Conservation (phyloP, 2,888 invertebrate species). For the Acrocera orbiculus region DNA sequence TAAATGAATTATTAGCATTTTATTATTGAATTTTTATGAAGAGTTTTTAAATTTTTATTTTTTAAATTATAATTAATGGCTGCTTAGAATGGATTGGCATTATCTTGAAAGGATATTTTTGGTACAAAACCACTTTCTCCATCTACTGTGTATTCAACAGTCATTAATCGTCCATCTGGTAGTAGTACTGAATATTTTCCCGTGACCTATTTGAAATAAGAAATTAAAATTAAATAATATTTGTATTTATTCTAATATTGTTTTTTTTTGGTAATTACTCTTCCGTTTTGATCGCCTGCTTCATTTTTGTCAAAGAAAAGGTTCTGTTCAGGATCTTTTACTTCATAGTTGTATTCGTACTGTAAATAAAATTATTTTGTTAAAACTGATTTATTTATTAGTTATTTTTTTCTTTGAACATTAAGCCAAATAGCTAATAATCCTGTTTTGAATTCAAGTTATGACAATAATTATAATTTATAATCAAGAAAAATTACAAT, state of each 20-base stretch:
- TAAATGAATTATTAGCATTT: too few relatives aligned
- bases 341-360: constrained; percentile 59
- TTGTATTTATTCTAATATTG: neutral
- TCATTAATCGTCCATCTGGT: constrained; percentile 55
- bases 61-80: neutral
- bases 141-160: constrained; percentile 52
- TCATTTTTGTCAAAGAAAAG: constrained; percentile 53
- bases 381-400: too few relatives aligned
- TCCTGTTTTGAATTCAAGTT: too few relatives aligned
- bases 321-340: constrained; percentile 49
- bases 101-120: constrained; percentile 40
- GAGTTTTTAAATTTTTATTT: too few relatives aligned
- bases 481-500: too few relatives aligned
- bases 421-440: too few relatives aligned
- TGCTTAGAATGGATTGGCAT: constrained; percentile 4
- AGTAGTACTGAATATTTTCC: constrained; percentile 50
- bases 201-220: constrained; percentile 25
- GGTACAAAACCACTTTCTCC: constrained; percentile 56
- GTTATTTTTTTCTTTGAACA: too few relatives aligned
- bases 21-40: too few relatives aligned
- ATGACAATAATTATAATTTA: too few relatives aligned
- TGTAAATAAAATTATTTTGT: too few relatives aligned
- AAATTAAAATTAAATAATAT: neutral
- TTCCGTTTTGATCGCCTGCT: constrained; percentile 43
- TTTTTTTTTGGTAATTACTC: constrained; percentile 21